Percentiles rank a stretch among this genome's conserved stretches.
These are phyloP conservation scores for Psittacula derbiana DNA, from an alignment of 2,797 vertebrate genomes.

Conservation along the genomic window DNA sequence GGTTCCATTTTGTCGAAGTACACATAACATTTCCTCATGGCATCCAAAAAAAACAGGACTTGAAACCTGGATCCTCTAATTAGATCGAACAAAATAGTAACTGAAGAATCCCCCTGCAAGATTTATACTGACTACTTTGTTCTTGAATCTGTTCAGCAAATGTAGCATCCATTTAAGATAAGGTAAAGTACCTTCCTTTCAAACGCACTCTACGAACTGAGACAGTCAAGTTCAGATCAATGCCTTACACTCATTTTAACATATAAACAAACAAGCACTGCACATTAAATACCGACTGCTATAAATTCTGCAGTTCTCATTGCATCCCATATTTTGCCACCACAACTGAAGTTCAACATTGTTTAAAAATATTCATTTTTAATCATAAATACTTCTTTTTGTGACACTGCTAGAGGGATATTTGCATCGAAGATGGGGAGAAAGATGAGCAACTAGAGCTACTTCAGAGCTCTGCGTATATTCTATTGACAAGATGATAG, in stretches of 20 bases:
- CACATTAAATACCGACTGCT: not conserved
- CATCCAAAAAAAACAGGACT: not conserved
- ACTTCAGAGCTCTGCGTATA: not conserved
- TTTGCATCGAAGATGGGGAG: not conserved
- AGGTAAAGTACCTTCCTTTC: not conserved
- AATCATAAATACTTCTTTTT: not conserved
- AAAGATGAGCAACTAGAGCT: not conserved
- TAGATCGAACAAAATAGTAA: not conserved
- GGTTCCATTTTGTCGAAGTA: not conserved
- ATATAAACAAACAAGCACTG: not conserved
- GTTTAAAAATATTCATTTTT: not conserved
- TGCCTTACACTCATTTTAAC: not conserved
- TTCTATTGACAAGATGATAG: not conserved
- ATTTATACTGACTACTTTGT: not conserved
- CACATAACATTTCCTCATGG: not conserved
- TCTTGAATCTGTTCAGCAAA: not conserved
- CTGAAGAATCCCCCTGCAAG: not conserved
- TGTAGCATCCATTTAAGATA: not conserved
- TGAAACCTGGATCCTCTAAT: not conserved
- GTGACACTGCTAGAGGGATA: not conserved
- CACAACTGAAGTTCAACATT: not conserved
- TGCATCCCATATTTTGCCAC: not conserved
- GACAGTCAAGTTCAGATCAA: not conserved
- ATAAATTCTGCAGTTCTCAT: not conserved
- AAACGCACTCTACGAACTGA: not conserved